phyloP scores from a whole-genome alignment of 2,113 vertebrate genomes.

The Cyrtonyx montezumae region DNA sequence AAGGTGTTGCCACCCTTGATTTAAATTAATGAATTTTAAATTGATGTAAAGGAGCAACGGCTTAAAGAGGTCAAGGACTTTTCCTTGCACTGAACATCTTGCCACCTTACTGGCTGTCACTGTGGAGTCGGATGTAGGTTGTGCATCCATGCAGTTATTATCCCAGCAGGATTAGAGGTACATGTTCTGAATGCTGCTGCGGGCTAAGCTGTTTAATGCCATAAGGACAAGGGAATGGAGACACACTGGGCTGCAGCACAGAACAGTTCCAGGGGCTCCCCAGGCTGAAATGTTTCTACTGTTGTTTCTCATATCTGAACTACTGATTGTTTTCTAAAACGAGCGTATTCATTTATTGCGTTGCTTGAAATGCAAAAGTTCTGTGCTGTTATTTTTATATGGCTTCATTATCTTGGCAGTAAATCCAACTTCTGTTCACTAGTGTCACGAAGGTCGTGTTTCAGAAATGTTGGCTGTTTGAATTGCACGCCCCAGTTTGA shows the following conservation, averaged over 20 bases:
- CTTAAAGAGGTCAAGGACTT: slow-evolving; percentile 56
- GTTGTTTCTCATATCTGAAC: background rate
- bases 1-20: slow-evolving; percentile 32
- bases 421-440: background rate
- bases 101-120: background rate
- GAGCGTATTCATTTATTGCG: background rate
- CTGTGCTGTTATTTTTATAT: background rate
- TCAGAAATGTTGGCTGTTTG: background rate
- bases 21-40: slow-evolving; percentile 26
- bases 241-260: background rate
- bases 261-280: background rate
- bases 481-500: background rate
- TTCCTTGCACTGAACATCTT: background rate
- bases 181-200: background rate
- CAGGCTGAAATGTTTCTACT: background rate
- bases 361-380: background rate
- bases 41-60: background rate
- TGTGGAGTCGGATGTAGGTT: background rate
- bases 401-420: background rate
- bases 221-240: background rate
- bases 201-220: background rate
- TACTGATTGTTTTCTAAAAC: background rate
- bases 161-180: slow-evolving; percentile 7
- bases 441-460: background rate
- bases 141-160: slow-evolving; percentile 26